These are phyloP conservation scores for Trichechus manatus DNA, from an alignment of 2,113 vertebrate genomes.

Conservation along the genomic window DNA sequence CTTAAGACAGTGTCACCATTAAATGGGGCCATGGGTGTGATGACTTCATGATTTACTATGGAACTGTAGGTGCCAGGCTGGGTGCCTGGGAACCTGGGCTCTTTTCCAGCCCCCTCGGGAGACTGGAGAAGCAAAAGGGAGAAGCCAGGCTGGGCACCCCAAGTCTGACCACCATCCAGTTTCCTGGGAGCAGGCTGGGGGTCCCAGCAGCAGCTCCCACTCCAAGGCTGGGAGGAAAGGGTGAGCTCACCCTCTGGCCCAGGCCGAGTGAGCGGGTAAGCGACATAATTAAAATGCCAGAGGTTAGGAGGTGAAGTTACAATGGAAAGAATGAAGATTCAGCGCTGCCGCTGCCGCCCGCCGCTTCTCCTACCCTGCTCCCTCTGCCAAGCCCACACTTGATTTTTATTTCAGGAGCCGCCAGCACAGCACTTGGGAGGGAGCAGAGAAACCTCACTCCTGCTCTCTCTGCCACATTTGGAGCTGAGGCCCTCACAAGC, in stretches of 20 bases:
- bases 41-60: not conserved
- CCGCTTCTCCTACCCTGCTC: conserved; percentile 46
- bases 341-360: not conserved
- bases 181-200: not conserved
- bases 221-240: conserved; percentile 47
- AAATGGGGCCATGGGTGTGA: not conserved
- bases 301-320: conserved; percentile 80
- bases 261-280: conserved; percentile 58
- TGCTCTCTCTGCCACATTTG: conserved; percentile 71
- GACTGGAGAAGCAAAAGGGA: not conserved
- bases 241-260: conserved; percentile 79
- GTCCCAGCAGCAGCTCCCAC: not conserved
- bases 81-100: not conserved
- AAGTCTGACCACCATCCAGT: not conserved
- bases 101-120: not conserved
- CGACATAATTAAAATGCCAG: conserved; percentile 75
- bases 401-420: conserved; percentile 86
- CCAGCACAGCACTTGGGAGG: conserved; percentile 84
- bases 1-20: not conserved
- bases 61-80: not conserved
- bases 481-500: conserved; percentile 41
- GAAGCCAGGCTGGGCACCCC: not conserved
- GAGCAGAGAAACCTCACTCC: conserved; percentile 70
- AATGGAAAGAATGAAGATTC: conserved; percentile 82
- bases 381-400: conserved; percentile 84